Base-by-base conservation (phyloP, 2,113 vertebrate genomes). In the Cranoglanis bouderius region DNA sequence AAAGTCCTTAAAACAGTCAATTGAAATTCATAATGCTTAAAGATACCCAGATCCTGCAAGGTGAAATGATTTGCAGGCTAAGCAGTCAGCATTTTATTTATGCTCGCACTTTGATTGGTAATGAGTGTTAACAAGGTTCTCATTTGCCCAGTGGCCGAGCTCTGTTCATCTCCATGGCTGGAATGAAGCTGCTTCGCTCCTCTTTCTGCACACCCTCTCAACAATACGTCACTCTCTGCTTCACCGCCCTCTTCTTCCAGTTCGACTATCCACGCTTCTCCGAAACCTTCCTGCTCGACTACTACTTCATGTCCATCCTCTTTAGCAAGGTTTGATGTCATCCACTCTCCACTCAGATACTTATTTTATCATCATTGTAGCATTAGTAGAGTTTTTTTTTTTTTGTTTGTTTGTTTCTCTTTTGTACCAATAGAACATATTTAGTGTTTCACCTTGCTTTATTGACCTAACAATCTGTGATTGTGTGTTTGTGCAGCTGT, bases 251-350 rank as follows among this genome's bases (percentile, higher is more conserved):
- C 88, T 97, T 98, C 94, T 98, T 98, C 93, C 96, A 96, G 90
- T 98, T 96, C 0, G 97, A 98, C 95, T 97, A 97, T 91, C 97
- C 96, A 0, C 96, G 95, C 91, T 97, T 96, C 91, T 97, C 97
- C 0, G 97, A 98, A 94, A 97, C 97, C 92, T 98, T 97, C 92
- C 94, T 98, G 46, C 95, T 97, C 0, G 96, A 98, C 95, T 98
- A 97, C 94, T 98, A 97, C 93, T 95, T 97, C 94, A 97, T 97
- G 96, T 97, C 97, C 49, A 96, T 98, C 90, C 95, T 98, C 92
- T 98, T 97, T 94, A 98, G 96, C 96, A 98, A 98, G 97, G 97
- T 97, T 57, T 72, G 93, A 13, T 13, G 2, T 9, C 46, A 0
- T 7, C 29, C 61, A 18, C 8, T 13, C 29, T 51, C 19, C 19